Percentiles rank a stretch among this genome's conserved stretches.
Conservation (phyloP, 2,888 invertebrate species). For the Drosophila anomalata region DNA sequence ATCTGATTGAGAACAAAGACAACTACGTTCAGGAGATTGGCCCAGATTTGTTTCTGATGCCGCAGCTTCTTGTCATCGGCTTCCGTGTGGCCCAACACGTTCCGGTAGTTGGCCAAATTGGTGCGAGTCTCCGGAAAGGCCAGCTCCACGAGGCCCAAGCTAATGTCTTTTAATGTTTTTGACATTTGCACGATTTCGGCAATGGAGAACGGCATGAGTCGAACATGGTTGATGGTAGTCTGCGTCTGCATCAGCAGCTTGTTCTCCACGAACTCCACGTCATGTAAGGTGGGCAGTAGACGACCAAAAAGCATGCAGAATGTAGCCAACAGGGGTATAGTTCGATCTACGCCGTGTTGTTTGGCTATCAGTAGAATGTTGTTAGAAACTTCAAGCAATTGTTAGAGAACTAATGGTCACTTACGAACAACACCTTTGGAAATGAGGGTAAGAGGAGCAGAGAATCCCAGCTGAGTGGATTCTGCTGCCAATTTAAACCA, state of each 20-base stretch:
- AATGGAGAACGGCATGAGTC: constrained; percentile 88
- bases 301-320: constrained; percentile 93
- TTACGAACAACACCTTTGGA: constrained; percentile 84
- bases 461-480: constrained; percentile 82
- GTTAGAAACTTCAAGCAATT: background rate
- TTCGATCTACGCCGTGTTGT: constrained; percentile 86
- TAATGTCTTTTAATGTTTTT: constrained; percentile 90
- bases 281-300: constrained; percentile 92
- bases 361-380: constrained; percentile 78
- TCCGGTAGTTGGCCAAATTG: constrained; percentile 87
- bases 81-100: constrained; percentile 81
- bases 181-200: constrained; percentile 89
- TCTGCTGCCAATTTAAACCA: constrained; percentile 86
- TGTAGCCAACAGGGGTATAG: constrained; percentile 91
- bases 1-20: constrained; percentile 92
- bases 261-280: constrained; percentile 91
- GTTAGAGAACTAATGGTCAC: constrained; percentile 46
- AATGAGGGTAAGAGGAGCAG: constrained; percentile 82
- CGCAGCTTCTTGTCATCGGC: constrained; percentile 81
- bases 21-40: constrained; percentile 89
- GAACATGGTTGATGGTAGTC: constrained; percentile 66
- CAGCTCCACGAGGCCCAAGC: constrained; percentile 92
- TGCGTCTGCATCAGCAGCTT: constrained; percentile 65
- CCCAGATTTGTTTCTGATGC: constrained; percentile 88
- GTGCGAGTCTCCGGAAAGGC: constrained; percentile 92